Percentiles rank a stretch among this genome's conserved stretches.
Conservation (phyloP, 2,888 invertebrate species). For the Paralinhomoeus sp. region DNA sequence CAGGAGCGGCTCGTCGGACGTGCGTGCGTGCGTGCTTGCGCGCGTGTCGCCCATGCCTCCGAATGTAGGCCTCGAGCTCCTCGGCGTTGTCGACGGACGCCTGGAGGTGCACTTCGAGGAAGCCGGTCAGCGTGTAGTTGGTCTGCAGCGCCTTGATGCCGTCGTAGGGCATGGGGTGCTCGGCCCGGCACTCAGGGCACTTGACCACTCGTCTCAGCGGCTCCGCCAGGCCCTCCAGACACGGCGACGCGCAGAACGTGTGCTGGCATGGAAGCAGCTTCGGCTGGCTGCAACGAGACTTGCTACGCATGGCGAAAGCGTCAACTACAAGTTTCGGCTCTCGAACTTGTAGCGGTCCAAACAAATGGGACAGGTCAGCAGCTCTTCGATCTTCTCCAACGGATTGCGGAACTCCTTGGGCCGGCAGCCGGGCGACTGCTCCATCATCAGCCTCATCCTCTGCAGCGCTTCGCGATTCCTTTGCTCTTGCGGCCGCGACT, state of each 20-base stretch:
- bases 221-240: conserved; percentile 84
- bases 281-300: conserved; percentile 35
- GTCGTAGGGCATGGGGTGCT: conserved; percentile 29
- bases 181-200: conserved; percentile 41
- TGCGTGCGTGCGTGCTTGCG: neutral
- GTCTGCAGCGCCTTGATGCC: conserved; percentile 38
- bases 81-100: conserved; percentile 17
- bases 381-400: conserved; percentile 44
- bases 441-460: no score
- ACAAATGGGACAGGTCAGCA: conserved; percentile 92
- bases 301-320: neutral
- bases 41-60: conserved; percentile 11
- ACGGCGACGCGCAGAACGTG: conserved; percentile 95
- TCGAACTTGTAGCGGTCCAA: conserved; percentile 53
- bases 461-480: no score
- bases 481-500: no score
- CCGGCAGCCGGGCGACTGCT: conserved; percentile 5
- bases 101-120: conserved; percentile 30
- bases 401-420: conserved; percentile 19
- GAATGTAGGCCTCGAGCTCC: conserved; percentile 23
- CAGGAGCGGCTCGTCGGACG: neutral
- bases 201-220: conserved; percentile 48
- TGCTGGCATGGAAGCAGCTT: conserved; percentile 72
- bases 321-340: neutral
- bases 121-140: conserved; percentile 43